A percentile compares a stretch with the other conserved stretches of the same genome.
These are phyloP conservation scores for Rattus rattus DNA, from an alignment of 2,113 vertebrate species.

Conservation along the genomic window DNA sequence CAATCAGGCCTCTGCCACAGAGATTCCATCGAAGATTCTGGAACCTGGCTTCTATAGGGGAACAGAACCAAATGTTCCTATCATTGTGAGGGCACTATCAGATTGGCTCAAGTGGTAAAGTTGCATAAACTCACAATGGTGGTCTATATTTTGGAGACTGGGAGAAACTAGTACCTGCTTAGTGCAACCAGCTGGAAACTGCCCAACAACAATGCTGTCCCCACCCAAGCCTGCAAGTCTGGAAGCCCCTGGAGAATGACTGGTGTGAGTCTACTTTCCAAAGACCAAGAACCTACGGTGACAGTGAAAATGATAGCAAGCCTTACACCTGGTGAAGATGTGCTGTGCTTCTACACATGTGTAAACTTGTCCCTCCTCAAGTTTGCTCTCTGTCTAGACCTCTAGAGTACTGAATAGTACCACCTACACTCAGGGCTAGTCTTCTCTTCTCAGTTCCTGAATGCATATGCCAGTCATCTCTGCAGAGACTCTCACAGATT, in stretches of 20 bases:
- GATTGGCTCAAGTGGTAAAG: neutral
- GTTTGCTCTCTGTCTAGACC: neutral
- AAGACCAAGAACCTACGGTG: too few species aligned
- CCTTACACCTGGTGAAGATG: neutral
- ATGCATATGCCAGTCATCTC: neutral
- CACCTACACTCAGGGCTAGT: neutral
- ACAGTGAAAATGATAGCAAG: neutral
- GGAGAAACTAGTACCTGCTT: neutral
- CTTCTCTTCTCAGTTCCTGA: neutral
- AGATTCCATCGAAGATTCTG: neutral
- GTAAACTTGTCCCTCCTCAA: neutral
- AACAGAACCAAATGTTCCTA: neutral
- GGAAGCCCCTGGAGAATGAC: neutral
- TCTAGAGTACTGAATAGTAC: neutral
- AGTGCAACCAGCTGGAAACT: neutral
- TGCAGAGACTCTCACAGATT: neutral
- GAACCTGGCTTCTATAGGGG: neutral
- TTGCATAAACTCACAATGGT: neutral
- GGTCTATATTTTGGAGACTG: neutral
- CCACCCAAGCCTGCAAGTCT: neutral
- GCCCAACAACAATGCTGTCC: neutral
- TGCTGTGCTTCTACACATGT: neutral
- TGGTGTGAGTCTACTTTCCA: too few species aligned
- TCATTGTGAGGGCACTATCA: neutral
- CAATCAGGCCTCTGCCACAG: neutral